Percentiles rank a stretch among this genome's conserved stretches.
These are phyloP conservation scores for Exephanes ischioxanthus DNA, from an alignment of 2,888 invertebrate genomes.

Conservation along the genomic window DNA sequence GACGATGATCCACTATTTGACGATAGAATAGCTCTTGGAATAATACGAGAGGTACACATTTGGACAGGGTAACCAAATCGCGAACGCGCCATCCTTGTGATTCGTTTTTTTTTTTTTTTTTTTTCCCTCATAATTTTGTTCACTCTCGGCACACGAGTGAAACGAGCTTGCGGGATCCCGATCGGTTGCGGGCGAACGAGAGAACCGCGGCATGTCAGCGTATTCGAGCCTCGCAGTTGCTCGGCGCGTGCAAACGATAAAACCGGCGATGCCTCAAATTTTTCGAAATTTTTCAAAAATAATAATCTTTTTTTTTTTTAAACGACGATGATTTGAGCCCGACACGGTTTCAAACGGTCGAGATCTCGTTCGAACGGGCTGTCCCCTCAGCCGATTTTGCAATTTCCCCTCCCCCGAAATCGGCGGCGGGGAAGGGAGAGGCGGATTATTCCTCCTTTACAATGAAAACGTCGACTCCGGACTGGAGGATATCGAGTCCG, in stretches of 20 bases:
- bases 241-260: slow-evolving; percentile 2
- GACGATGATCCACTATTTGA: slow-evolving; percentile 55
- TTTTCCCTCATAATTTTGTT: slow-evolving; percentile 6
- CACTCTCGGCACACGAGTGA: slow-evolving; percentile 5
- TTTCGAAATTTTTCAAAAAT: not conserved
- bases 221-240: not conserved
- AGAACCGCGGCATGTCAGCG: not conserved
- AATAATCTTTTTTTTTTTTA: not conserved
- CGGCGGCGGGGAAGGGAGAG: not conserved
- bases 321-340: slow-evolving; percentile 9
- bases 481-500: slow-evolving; percentile 13
- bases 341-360: slow-evolving; percentile 45
- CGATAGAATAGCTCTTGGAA: slow-evolving; percentile 30
- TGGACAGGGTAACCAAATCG: not conserved
- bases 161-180: slow-evolving; percentile 8
- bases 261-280: not conserved
- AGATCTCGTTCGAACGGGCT: slow-evolving; percentile 26
- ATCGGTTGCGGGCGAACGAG: slow-evolving; percentile 46
- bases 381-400: not conserved
- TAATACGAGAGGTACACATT: slow-evolving; percentile 8
- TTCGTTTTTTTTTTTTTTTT: not conserved
- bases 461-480: slow-evolving; percentile 31
- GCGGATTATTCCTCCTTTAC: slow-evolving; percentile 1
- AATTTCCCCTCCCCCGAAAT: not conserved
- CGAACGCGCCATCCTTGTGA: not conserved